phyloP scores from a whole-genome alignment of 2,113 vertebrate genomes.

The Myotis yumanensis region DNA sequence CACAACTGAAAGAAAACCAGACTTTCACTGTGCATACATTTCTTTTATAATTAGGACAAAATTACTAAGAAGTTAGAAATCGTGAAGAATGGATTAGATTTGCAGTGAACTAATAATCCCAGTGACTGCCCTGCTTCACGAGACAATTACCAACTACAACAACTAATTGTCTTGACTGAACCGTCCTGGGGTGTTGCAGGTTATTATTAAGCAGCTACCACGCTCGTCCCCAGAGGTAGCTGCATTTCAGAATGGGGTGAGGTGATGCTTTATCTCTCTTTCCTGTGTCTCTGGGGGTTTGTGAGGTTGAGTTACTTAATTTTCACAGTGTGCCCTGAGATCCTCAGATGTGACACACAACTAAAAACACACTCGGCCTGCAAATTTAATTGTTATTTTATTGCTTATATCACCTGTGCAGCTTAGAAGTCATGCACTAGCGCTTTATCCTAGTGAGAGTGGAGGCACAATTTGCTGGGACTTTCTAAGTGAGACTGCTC shows the following conservation, averaged over 20 bases:
- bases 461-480: not conserved
- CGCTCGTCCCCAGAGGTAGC: constrained; percentile 42
- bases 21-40: not conserved
- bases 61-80: constrained; percentile 19
- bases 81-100: not conserved
- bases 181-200: not conserved
- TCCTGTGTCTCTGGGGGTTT: constrained; percentile 40
- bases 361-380: not conserved
- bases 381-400: constrained; percentile 18
- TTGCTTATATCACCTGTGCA: not conserved
- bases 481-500: not conserved
- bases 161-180: constrained; percentile 56
- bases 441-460: not conserved
- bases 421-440: not conserved
- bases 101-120: constrained; percentile 13
- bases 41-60: constrained; percentile 40
- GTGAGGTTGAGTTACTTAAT: constrained; percentile 68
- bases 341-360: constrained; percentile 25
- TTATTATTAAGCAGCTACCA: constrained; percentile 60
- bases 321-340: constrained; percentile 42
- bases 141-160: constrained; percentile 48
- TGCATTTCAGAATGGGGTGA: constrained; percentile 68
- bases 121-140: not conserved
- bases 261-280: constrained; percentile 11
- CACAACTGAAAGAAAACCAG: not conserved